Conservation (phyloP, 2,113 vertebrate species). For the Caranx melampygus region DNA sequence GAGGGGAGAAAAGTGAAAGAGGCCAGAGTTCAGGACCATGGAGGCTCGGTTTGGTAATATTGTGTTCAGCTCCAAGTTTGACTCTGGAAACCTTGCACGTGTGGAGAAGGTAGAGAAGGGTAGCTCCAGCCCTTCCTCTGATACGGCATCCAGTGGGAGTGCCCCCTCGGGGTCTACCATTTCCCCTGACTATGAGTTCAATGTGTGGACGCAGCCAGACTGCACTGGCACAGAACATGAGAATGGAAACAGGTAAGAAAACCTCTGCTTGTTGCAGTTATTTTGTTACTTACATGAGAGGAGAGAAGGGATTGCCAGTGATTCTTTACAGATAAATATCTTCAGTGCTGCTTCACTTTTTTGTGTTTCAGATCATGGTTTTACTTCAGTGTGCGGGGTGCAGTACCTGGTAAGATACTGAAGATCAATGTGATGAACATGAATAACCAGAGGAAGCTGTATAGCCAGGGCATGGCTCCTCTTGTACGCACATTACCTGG, state of each 20-base stretch:
- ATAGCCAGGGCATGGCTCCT: conserved; percentile 96
- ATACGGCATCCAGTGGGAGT: conserved; percentile 43
- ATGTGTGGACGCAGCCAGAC: conserved; percentile 95
- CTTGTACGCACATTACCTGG: conserved; percentile 91
- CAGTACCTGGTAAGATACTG: conserved; percentile 88
- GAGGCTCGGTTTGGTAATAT: conserved; percentile 88
- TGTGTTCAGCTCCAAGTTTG: conserved; percentile 94
- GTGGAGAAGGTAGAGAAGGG: conserved; percentile 88
- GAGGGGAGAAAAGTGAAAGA: conserved; percentile 23
- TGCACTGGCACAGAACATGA: conserved; percentile 93
- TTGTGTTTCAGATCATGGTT: conserved; percentile 92
- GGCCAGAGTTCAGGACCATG: conserved; percentile 70
- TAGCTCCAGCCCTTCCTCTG: conserved; percentile 59
- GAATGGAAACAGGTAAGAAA: conserved; percentile 92
- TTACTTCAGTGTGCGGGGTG: conserved; percentile 93
- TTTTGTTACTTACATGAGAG: not conserved
- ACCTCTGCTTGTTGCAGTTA: not conserved
- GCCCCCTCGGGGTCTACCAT: conserved; percentile 53
- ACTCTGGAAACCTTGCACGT: conserved; percentile 92
- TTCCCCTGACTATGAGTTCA: conserved; percentile 92
- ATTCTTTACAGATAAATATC: not conserved
- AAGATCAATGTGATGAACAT: conserved; percentile 98
- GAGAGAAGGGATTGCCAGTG: not conserved
- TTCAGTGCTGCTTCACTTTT: not conserved
- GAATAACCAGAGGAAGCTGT: conserved; percentile 98